These are phyloP conservation scores for Pollenia amentaria DNA, from an alignment of 2,888 invertebrate genomes.

Conservation along the genomic window DNA sequence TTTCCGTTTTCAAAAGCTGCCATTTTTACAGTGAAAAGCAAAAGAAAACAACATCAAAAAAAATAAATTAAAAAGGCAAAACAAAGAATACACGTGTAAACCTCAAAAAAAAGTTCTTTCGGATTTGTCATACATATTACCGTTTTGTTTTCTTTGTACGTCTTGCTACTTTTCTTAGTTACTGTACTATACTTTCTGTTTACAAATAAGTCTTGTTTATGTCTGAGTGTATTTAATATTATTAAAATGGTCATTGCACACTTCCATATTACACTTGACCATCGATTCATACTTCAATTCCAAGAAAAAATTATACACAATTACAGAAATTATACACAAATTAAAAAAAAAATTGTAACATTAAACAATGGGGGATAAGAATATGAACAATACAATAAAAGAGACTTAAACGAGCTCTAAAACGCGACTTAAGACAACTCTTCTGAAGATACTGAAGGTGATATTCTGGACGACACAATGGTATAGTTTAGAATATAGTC, in stretches of 20 bases:
- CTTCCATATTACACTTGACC: slow-evolving; percentile 16
- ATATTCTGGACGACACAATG: too few relatives aligned
- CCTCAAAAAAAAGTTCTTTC: not conserved
- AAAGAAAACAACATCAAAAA: not conserved
- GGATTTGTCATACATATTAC: too few relatives aligned
- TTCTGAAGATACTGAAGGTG: too few relatives aligned
- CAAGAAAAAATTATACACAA: slow-evolving; percentile 68
- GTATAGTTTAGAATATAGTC: too few relatives aligned
- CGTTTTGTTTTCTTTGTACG: too few relatives aligned
- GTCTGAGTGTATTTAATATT: slow-evolving; percentile 20
- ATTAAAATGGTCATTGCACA: slow-evolving; percentile 55
- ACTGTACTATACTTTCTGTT: slow-evolving; percentile 24
- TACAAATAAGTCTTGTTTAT: slow-evolving; percentile 14
- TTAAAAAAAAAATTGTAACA: not conserved
- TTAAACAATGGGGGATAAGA: not conserved
- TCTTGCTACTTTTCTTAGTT: not conserved
- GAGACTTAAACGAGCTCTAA: too few relatives aligned
- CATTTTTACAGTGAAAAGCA: slow-evolving; percentile 16
- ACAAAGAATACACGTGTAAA: not conserved
- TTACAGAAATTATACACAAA: slow-evolving; percentile 35
- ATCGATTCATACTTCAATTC: slow-evolving; percentile 60
- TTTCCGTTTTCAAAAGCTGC: slow-evolving; percentile 66
- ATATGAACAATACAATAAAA: too few relatives aligned
- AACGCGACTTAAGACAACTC: too few relatives aligned
- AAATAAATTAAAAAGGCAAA: not conserved